Conservation (phyloP, 2,113 vertebrate species). For the Edolisoma coerulescens region DNA sequence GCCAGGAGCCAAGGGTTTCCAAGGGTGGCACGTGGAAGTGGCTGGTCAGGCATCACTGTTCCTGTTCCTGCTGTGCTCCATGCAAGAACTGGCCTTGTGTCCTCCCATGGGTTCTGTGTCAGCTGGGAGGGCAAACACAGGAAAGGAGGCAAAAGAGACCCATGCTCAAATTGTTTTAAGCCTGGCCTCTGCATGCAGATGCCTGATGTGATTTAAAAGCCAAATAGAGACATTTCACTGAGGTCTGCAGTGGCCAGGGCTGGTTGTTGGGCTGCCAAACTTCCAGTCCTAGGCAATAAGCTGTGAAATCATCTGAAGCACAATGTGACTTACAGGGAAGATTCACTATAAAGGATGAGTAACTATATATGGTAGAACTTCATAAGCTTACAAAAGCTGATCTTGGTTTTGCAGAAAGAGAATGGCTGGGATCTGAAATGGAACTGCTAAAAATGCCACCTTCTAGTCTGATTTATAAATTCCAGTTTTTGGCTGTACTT, state of each 20-base stretch:
- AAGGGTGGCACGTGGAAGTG: neutral
- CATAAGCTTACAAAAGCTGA: neutral
- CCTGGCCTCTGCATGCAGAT: neutral
- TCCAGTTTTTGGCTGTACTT: neutral
- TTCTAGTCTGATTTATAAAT: constrained; percentile 1
- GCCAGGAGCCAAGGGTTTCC: neutral
- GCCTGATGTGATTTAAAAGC: neutral
- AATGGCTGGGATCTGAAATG: neutral
- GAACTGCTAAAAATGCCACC: neutral
- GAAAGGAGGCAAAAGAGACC: neutral
- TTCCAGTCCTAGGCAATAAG: neutral
- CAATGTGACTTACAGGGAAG: neutral
- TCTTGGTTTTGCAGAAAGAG: neutral
- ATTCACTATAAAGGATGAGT: neutral
- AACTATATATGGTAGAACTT: neutral
- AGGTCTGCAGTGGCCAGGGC: neutral
- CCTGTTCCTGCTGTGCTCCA: accelerated
- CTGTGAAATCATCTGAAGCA: neutral
- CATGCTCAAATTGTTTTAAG: neutral
- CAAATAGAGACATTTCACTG: neutral
- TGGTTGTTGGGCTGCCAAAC: neutral
- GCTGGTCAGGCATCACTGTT: neutral
- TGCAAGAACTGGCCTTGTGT: neutral
- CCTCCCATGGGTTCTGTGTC: neutral
- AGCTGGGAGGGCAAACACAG: neutral